Evolutionary conservation across 2,888 invertebrate genomes (phyloP).

Genomic region (Melinaea menophilus): DNA sequence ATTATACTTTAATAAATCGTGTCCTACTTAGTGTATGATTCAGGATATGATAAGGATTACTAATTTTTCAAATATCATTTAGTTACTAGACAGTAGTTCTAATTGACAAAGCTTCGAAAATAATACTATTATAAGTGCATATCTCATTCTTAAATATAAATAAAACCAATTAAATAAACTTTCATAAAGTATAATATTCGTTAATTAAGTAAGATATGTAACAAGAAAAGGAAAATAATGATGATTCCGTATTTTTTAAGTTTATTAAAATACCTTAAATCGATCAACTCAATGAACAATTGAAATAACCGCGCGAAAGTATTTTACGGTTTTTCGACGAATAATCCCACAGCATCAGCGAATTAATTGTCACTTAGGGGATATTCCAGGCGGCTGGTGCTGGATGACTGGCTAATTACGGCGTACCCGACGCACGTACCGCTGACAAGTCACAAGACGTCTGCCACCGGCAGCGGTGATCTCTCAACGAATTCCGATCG

Average conservation of each 20-base stretch:
- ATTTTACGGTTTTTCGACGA: conserved; percentile 66
- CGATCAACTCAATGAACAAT: conserved; percentile 1
- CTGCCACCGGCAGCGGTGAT: conserved; percentile 76
- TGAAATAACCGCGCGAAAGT: conserved; percentile 34
- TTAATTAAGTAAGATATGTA: too few relatives aligned
- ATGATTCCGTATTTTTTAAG: not conserved
- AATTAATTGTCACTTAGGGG: conserved; percentile 48
- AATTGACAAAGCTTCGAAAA: too few relatives aligned
- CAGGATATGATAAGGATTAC: too few relatives aligned
- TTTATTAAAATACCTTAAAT: not conserved
- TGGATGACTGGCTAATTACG: conserved; percentile 68
- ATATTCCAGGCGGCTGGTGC: conserved; percentile 51
- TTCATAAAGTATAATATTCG: not conserved
- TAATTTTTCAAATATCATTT: too few relatives aligned
- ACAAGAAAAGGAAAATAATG: too few relatives aligned
- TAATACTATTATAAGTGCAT: too few relatives aligned
- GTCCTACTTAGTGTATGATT: too few relatives aligned
- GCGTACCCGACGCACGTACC: conserved; percentile 73
- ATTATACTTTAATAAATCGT: too few relatives aligned
- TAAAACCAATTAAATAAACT: too few relatives aligned
- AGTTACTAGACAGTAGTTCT: too few relatives aligned
- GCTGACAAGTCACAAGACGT: conserved; percentile 75
- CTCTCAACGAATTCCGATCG: conserved; percentile 75
- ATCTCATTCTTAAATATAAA: too few relatives aligned
- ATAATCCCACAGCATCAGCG: conserved; percentile 55